Percentiles rank a stretch among this genome's conserved stretches.
These are phyloP conservation scores for Venusia cambrica DNA, from an alignment of 2,888 invertebrate genomes.

Conservation along the genomic window DNA sequence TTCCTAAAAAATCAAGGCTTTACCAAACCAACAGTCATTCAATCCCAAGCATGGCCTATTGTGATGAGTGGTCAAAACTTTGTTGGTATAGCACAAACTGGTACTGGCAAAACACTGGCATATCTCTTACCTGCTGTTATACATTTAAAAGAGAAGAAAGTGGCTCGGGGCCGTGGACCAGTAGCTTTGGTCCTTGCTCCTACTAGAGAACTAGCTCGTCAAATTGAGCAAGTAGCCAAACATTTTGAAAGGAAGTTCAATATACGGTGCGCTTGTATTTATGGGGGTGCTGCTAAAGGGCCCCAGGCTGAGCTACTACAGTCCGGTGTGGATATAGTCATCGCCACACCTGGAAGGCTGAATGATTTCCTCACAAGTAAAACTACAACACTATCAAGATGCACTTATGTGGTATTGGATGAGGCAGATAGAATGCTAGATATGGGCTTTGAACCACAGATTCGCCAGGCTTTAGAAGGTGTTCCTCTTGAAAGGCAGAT, in stretches of 20 bases:
- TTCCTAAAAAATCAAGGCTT: slow-evolving; percentile 84
- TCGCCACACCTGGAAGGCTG: slow-evolving; percentile 93
- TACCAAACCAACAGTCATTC: slow-evolving; percentile 89
- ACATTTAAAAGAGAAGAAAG: slow-evolving; percentile 89
- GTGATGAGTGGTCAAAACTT: slow-evolving; percentile 89
- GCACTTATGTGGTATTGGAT: slow-evolving; percentile 92
- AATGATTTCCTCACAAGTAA: slow-evolving; percentile 90
- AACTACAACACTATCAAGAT: slow-evolving; percentile 85
- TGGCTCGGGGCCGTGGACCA: slow-evolving; percentile 88
- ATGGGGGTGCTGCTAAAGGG: slow-evolving; percentile 91
- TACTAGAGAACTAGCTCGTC: slow-evolving; percentile 88
- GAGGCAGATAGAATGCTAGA: slow-evolving; percentile 97
- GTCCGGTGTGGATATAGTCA: slow-evolving; percentile 90
- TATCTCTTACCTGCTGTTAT: slow-evolving; percentile 91
- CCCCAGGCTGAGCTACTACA: slow-evolving; percentile 83
- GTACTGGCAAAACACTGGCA: slow-evolving; percentile 89
- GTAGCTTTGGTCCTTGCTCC: slow-evolving; percentile 90
- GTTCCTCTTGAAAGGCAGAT: slow-evolving; percentile 96
- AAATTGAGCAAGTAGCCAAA: slow-evolving; percentile 89
- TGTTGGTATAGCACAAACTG: slow-evolving; percentile 93
- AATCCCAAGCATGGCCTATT: slow-evolving; percentile 92
- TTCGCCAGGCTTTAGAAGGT: slow-evolving; percentile 93
- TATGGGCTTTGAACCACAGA: slow-evolving; percentile 99
- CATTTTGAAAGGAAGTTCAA: slow-evolving; percentile 87
- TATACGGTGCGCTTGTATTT: slow-evolving; percentile 90